Conservation (phyloP, 2,797 vertebrate genomes). For the Bradypodion pumilum region DNA sequence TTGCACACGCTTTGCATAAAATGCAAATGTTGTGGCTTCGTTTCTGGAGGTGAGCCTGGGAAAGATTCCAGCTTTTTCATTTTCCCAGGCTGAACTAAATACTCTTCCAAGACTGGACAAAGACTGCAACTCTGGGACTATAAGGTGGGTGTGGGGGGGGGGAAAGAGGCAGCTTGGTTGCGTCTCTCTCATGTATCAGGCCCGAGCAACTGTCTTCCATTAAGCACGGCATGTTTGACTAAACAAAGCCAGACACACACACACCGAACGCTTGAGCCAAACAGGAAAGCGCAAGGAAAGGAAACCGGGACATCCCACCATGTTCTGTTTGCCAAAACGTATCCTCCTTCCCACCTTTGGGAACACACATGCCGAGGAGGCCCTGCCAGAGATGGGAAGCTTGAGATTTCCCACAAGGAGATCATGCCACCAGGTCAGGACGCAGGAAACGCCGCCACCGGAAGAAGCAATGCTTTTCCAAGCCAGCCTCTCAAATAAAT, state of each 20-base stretch:
- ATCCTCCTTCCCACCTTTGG: slow-evolving; percentile 24
- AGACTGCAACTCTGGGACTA: background rate
- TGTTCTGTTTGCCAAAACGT: slow-evolving; percentile 39
- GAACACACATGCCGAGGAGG: slow-evolving; percentile 42
- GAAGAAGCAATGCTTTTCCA: slow-evolving; percentile 59
- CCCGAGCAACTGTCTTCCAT: slow-evolving; percentile 7
- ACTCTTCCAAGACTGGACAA: no score
- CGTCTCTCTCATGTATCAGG: slow-evolving; percentile 32
- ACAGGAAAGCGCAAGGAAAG: slow-evolving; percentile 60
- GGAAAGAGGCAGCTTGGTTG: slow-evolving; percentile 43
- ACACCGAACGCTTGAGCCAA: slow-evolving; percentile 47
- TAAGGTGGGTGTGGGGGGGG: background rate
- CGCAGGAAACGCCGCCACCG: slow-evolving; percentile 75
- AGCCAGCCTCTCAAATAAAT: slow-evolving; percentile 21
- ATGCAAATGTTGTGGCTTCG: background rate
- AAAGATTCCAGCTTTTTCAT: no score
- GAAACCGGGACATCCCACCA: slow-evolving; percentile 25
- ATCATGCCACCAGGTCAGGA: slow-evolving; percentile 75
- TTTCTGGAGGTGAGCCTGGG: no score
- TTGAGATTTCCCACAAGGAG: slow-evolving; percentile 68
- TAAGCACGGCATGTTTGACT: slow-evolving; percentile 22
- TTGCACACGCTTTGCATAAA: background rate
- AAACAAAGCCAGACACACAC: slow-evolving; percentile 38
- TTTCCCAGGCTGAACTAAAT: background rate
- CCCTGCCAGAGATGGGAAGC: slow-evolving; percentile 69